Percentiles rank a stretch among this genome's conserved stretches.
These are phyloP conservation scores for Lucilia cuprina DNA, from an alignment of 1,140 invertebrate species.

Conservation along the genomic window DNA sequence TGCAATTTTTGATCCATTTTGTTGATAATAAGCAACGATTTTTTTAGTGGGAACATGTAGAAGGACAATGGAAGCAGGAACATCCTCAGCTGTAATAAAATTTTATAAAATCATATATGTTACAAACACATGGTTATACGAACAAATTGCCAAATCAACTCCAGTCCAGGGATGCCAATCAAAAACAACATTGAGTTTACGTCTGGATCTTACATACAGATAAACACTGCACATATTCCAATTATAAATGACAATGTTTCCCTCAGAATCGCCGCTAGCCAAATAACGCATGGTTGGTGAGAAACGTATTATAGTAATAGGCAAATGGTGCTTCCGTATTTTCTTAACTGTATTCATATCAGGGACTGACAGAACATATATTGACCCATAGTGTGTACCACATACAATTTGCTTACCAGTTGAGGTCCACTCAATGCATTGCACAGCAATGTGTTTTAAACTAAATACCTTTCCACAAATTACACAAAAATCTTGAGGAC, in stretches of 20 bases:
- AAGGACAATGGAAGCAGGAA: constrained; percentile 50
- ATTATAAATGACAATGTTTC: constrained; percentile 49
- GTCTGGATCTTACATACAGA: constrained; percentile 28
- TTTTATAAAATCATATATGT: background rate
- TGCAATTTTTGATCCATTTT: constrained; percentile 46
- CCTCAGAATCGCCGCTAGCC: constrained; percentile 49
- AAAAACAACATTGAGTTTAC: constrained; percentile 39
- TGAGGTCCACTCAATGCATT: constrained; percentile 52
- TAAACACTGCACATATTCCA: constrained; percentile 38
- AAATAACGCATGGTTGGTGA: constrained; percentile 50
- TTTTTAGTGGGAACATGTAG: constrained; percentile 49
- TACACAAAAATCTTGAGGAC: constrained; percentile 44
- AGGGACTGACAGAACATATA: constrained; percentile 44
- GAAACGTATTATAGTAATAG: constrained; percentile 45
- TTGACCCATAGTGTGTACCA: constrained; percentile 45
- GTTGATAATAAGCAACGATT: constrained; percentile 52
- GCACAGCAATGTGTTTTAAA: constrained; percentile 40
- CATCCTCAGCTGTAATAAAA: constrained; percentile 45
- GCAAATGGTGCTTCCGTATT: constrained; percentile 43
- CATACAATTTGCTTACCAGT: constrained; percentile 47
- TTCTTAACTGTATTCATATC: constrained; percentile 41
- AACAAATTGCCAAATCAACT: constrained; percentile 52
- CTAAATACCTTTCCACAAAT: constrained; percentile 47
- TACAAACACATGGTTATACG: constrained; percentile 25
- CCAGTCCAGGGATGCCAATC: constrained; percentile 60